Conservation (phyloP, 2,113 vertebrate species). For the Eptatretus burgeri region DNA sequence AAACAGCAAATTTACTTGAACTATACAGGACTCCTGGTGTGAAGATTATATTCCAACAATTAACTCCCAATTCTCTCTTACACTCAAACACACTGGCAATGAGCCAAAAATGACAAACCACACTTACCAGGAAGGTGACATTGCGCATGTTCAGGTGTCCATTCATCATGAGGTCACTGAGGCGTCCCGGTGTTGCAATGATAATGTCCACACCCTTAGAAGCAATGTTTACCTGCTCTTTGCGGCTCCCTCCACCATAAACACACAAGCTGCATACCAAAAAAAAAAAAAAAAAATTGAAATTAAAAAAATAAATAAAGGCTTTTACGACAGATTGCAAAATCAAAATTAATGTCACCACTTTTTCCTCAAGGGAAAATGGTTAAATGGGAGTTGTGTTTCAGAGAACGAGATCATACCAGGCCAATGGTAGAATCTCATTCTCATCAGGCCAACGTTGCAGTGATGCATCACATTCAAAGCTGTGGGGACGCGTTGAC, state of each 20-base stretch:
- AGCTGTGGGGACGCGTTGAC: too few species aligned
- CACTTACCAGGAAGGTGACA: conserved; percentile 58
- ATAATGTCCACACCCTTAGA: conserved; percentile 57
- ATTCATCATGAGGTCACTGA: conserved; percentile 83
- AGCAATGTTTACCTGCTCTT: conserved; percentile 33
- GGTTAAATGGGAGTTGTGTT: too few species aligned
- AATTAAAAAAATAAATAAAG: not conserved
- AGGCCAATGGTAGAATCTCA: too few species aligned
- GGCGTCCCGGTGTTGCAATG: conserved; percentile 68
- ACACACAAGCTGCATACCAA: conserved; percentile 35
- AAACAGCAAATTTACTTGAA: not conserved
- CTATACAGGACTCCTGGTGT: too few species aligned
- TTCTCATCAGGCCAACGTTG: too few species aligned
- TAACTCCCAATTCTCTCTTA: too few species aligned
- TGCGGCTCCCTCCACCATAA: conserved; percentile 65
- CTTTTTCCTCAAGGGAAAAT: too few species aligned
- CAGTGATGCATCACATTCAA: too few species aligned
- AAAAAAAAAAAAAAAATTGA: conserved; percentile 11
- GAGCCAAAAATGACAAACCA: not conserved
- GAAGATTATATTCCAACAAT: too few species aligned
- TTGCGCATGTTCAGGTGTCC: conserved; percentile 40
- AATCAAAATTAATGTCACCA: too few species aligned
- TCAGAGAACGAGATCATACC: too few species aligned
- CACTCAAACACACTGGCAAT: too few species aligned
- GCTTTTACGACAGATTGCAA: not conserved